Evolutionary conservation across 2,797 vertebrate species (phyloP), one percentile per base, ranked within the genome.

Genomic region (Adrianichthys oophorus): DNA sequence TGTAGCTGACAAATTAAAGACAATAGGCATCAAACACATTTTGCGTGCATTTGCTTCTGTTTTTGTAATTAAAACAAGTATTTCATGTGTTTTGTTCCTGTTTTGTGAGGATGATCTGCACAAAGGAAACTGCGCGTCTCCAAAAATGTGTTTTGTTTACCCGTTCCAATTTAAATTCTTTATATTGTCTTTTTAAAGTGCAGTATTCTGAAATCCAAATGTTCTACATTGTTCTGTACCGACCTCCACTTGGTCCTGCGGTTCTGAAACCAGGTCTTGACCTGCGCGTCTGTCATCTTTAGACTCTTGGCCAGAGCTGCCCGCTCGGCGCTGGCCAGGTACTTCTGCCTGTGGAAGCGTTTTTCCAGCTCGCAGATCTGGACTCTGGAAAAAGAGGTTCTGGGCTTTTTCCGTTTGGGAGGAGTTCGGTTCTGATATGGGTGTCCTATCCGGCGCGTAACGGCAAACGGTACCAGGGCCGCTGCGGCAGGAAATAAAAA

Each of bases 211-310:
- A 37, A 12, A 37, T 12, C 32, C 32, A 37, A 4, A 37, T 37
- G 32, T 37, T 2, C 14, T 1, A 3, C 49, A 17, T 1, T 24
- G 0, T 51, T 4, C 54, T 48, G 48, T 26, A 84, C 74, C 47
- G 29, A 97, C 97, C 97, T 96, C 97, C 97, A 98, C 81, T 98
- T 98, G 41, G 97, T 98, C 80, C 97, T 90, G 67, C 97, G 90
- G 87, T 98, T 98, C 91, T 98, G 96, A 83, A 98, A 98, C 97
- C 97, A 98, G 72, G 97, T 98, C 81, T 98, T 98, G 77, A 98
- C 96, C 82, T 98, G 97, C 1, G 96, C 97, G n/a, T 98, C 97
- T 3, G 97, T 98, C 97, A 98, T 98, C 89, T 98, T 98, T 69
- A 98, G 94, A 10, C 93, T 92, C 80, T 98, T 98, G 72, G 97